Base-by-base conservation (phyloP, 2,888 invertebrate species). In the Trachelus tabidus region DNA sequence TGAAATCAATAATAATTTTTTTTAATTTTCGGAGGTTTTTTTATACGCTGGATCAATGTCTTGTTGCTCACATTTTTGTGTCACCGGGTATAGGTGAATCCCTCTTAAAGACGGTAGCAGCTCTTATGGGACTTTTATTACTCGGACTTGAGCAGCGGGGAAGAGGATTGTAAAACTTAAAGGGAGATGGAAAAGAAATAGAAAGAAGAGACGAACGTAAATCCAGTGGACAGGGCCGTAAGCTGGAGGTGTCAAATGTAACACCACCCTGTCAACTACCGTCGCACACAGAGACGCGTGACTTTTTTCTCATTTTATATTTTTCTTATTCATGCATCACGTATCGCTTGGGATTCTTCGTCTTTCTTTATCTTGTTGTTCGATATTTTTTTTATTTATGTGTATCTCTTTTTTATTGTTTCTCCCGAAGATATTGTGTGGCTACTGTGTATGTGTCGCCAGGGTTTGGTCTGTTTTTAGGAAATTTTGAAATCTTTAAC, bases 251-350 rank as follows among this genome's bases (percentile, higher is more conserved):
- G 90, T 88, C 90, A 89, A 90, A 91, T 89, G 87, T 90, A 88
- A 83, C 90, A 89, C 86, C 84, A 85, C 83, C 84, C 85, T 83
- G 90, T 85, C 89, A 90, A 90, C 89, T 90, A 89, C 90, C 80
- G 90, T 86, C 80, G 87, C 87, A 85, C 86, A 88, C 87, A 85
- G 81, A 81, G 86, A 87, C 87, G 85, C 40, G 56, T 69, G 83
- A 82, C 83, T 79, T 81, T 79, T 82, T 81, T 80, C 56, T 76
- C 76, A 77, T 78, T 77, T 78, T 80, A 78, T 30, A 78, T 73
- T 76, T 76, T 68, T 40, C 35, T 15, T 33, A 75, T 75, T 68
- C 9, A n/a, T 34, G 68, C 68, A 30, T 34, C 35, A 12, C n/a
- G 37, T 34, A 71, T 15, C 12, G 33, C 11, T 9, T 31, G 71